Evolutionary conservation across 53 echinoderm and acorn worm species (phyloP).

Genomic region (Zoroaster sp.): DNA sequence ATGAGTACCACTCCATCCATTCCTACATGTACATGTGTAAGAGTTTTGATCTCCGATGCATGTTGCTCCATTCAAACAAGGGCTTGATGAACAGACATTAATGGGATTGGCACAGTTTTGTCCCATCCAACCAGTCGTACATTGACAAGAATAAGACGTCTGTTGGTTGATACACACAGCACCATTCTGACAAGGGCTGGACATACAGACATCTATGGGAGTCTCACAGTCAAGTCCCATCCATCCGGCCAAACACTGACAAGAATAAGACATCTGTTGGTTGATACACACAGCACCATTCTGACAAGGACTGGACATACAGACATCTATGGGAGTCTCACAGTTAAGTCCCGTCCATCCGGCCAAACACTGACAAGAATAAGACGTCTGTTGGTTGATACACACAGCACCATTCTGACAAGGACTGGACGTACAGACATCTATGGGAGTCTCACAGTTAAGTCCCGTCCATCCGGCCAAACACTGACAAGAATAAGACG

Average conservation of each 20-base stretch:
- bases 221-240: slow-evolving; percentile 11
- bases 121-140: slow-evolving; percentile 63
- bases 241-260: slow-evolving; percentile 19
- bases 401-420: slow-evolving; percentile 79
- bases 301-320: slow-evolving; percentile 12
- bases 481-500: slow-evolving; percentile 40
- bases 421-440: neutral
- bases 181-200: slow-evolving; percentile 69
- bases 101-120: slow-evolving; percentile 43
- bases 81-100: neutral
- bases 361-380: slow-evolving; percentile 22
- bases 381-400: slow-evolving; percentile 15
- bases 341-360: slow-evolving; percentile 44
- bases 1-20: slow-evolving; percentile 38
- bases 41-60: slow-evolving; percentile 21
- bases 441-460: neutral
- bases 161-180: slow-evolving; percentile 55
- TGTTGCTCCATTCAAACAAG: slow-evolving; percentile 74
- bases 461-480: neutral
- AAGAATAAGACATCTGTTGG: neutral
- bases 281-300: slow-evolving; percentile 19
- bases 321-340: slow-evolving; percentile 7
- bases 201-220: neutral
- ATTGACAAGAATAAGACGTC: slow-evolving; percentile 53
- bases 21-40: slow-evolving; percentile 29